phyloP scores from a whole-genome alignment of 2,797 vertebrate species.

The Graptemys geographica region DNA sequence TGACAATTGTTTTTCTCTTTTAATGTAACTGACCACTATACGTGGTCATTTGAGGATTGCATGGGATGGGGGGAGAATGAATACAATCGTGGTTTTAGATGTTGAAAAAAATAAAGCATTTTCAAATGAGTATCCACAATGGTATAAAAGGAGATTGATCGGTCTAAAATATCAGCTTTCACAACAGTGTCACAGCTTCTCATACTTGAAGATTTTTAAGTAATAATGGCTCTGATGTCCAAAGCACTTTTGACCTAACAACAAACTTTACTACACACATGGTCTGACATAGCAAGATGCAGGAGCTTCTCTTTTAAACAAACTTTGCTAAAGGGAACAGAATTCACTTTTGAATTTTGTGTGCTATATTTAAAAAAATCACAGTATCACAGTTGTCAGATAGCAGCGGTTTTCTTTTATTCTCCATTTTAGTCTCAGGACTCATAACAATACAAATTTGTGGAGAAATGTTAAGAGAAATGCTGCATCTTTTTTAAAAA shows the following conservation, averaged over 20 bases:
- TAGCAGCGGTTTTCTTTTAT: constrained; percentile 60
- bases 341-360: constrained; percentile 41
- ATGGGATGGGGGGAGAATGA: constrained; percentile 29
- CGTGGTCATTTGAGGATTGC: constrained; percentile 47
- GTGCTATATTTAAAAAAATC: constrained; percentile 11
- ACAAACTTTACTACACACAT: constrained; percentile 10
- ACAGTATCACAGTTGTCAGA: constrained; percentile 75
- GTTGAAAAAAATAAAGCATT: constrained; percentile 38
- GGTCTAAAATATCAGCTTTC: constrained; percentile 52
- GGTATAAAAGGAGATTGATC: constrained; percentile 47
- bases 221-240: constrained; percentile 55
- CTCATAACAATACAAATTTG: constrained; percentile 35
- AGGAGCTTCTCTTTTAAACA: constrained; percentile 35
- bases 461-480: constrained; percentile 40
- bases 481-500: constrained; percentile 50
- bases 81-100: constrained; percentile 44
- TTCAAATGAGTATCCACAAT: constrained; percentile 22
- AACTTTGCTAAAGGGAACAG: constrained; percentile 28
- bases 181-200: constrained; percentile 39
- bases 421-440: constrained; percentile 47
- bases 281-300: constrained; percentile 34
- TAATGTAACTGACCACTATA: constrained; percentile 55
- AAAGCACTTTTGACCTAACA: constrained; percentile 50
- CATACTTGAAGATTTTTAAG: constrained; percentile 28
- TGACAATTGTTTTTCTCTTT: constrained; percentile 45